Evolutionary conservation across 2,797 vertebrate species (phyloP), one percentile per base, ranked within the genome.

Genomic region (Myiotriccus ornatus): DNA sequence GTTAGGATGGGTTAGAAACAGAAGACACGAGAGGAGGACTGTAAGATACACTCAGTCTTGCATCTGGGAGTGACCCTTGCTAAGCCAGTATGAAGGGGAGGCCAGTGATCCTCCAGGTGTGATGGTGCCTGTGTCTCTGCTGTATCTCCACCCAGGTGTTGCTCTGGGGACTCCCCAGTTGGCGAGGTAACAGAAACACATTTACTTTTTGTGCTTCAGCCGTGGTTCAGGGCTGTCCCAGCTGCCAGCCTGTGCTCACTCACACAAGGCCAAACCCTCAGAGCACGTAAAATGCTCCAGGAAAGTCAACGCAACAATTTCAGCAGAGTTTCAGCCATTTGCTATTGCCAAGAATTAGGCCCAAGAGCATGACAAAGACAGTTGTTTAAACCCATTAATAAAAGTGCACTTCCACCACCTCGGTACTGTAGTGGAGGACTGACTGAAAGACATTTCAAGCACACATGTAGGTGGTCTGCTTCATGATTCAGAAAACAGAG

Each of bases 351-450:
- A 76, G 47, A 78, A 78, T 63, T 75, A 80, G 69, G 49, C 92
- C 64, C 69, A 65, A 39, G 62, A 94, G 93, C 67, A 65, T 39
- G 89, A 89, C 43, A 89, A 68, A 85, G 93, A 81, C n/a, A 75
- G 65, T 80, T 74, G 27, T 69, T 90, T 74, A 84, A 94, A 57
- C 28, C 56, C 77, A 49, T 77, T 87, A 94, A 34, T 57, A 81
- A 46, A 57, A 65, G 34, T n/a, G 13, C 25, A 70, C 39, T 84
- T 91, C 60, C 41, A 87, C 71, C 77, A 83, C 62, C 68, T 68
- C 7, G 8, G 15, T 35, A 35, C 69, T 83, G 35, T 0, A 25
- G 71, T 6, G n/a, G 28, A 25, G 0, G 6, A 80, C 71, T 50
- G 74, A 80, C 34, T 62, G 64, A 85, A 91, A 89, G 27, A 5